A percentile compares a stretch with the other conserved stretches of the same genome.
These are phyloP conservation scores for Leptopilina myrica DNA, from an alignment of 2,888 invertebrate species.

Conservation along the genomic window DNA sequence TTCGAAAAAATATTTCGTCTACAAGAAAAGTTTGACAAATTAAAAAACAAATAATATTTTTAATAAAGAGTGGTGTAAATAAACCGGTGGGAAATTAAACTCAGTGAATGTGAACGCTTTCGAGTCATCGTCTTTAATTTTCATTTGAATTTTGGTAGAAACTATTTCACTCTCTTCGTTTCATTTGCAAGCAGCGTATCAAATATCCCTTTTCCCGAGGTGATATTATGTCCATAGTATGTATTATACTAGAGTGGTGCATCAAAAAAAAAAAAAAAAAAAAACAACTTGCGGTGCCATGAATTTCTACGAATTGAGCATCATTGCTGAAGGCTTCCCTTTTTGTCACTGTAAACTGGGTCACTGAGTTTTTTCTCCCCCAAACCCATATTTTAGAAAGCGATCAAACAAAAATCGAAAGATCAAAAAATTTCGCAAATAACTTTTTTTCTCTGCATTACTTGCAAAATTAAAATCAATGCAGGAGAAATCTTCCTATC, in stretches of 20 bases:
- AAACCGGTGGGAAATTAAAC: too few species aligned
- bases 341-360: conserved; percentile 35
- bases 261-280: too few species aligned
- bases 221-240: conserved; percentile 8
- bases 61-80: too few species aligned
- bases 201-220: background rate
- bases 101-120: too few species aligned
- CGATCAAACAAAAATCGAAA: conserved; percentile 29
- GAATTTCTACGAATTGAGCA: conserved; percentile 28
- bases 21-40: too few species aligned
- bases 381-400: background rate
- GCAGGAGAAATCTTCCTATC: background rate
- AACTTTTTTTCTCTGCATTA: background rate
- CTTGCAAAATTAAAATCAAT: conserved; percentile 25
- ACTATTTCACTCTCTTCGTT: background rate
- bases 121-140: background rate
- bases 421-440: conserved; percentile 9
- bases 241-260: background rate
- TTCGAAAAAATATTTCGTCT: too few species aligned
- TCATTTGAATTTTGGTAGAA: background rate
- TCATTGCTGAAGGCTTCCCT: conserved; percentile 20
- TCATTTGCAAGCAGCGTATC: background rate
- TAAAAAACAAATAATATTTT: too few species aligned
- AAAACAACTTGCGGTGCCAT: conserved; percentile 23
- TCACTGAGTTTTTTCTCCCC: conserved; percentile 7